Conservation (phyloP, 2,888 invertebrate genomes). For the Thera obeliscata region DNA sequence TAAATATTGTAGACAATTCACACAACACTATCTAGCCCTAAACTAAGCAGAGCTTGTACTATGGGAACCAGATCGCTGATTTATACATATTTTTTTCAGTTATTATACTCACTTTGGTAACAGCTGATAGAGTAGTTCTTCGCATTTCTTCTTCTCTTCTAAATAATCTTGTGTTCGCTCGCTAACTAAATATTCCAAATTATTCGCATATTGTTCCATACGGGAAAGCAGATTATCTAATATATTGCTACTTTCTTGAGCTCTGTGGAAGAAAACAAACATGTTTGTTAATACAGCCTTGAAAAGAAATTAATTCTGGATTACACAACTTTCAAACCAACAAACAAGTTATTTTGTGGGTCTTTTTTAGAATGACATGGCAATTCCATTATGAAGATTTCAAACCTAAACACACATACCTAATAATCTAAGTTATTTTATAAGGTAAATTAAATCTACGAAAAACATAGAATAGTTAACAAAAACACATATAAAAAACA, state of each 20-base stretch:
- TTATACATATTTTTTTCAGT: no score
- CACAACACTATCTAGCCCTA: no score
- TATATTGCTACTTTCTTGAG: constrained; percentile 96
- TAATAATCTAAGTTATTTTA: no score
- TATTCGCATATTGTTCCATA: constrained; percentile 99
- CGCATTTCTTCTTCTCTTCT: constrained; percentile 99
- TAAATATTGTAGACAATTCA: no score
- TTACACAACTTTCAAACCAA: constrained; percentile 2
- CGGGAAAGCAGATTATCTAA: constrained; percentile 97
- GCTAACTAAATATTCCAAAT: constrained; percentile 97
- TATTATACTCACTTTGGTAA: constrained; percentile 91
- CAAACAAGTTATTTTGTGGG: background rate
- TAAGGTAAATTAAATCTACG: no score
- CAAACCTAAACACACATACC: no score
- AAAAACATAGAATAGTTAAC: no score
- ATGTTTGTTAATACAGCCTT: constrained; percentile 5
- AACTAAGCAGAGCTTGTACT: no score
- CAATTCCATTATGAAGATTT: no score
- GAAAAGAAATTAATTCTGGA: constrained; percentile 2
- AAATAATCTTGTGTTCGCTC: constrained; percentile 98
- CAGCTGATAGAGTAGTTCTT: constrained; percentile 97
- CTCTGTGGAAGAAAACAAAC: constrained; percentile 79
- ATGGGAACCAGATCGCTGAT: no score
- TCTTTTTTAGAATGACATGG: background rate
- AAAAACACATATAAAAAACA: no score